A percentile compares a stretch with the other conserved stretches of the same genome.
These are phyloP conservation scores for Zaprionus obscuricornis DNA, from an alignment of 2,888 invertebrate species.

Conservation along the genomic window DNA sequence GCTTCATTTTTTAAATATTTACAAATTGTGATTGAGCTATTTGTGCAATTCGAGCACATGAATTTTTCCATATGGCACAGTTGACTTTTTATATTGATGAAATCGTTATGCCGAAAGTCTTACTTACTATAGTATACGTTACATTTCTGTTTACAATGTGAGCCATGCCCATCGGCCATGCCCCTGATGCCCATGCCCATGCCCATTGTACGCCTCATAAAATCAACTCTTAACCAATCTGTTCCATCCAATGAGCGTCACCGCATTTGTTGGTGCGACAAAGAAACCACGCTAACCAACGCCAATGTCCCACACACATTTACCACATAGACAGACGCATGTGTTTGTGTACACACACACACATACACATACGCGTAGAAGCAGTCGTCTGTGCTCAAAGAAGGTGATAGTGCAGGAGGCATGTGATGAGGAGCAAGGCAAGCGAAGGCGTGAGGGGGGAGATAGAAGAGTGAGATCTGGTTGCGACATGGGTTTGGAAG, in stretches of 20 bases:
- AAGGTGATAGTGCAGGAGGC: conserved; percentile 6
- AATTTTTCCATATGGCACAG: conserved; percentile 6
- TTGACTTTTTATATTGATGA: conserved; percentile 14
- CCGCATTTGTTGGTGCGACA: conserved; percentile 66
- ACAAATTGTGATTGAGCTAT: conserved; percentile 20
- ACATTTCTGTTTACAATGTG: neutral
- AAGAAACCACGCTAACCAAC: conserved; percentile 59
- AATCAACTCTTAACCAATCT: conserved; percentile 61
- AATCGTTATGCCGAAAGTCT: conserved; percentile 14
- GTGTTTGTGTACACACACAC: conserved; percentile 9
- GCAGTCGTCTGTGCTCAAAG: conserved; percentile 22
- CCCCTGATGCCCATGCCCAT: neutral
- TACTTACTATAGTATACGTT: neutral
- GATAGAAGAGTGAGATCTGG: neutral
- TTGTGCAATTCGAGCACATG: conserved; percentile 10
- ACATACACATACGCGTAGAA: conserved; percentile 24
- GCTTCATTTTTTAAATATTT: conserved; percentile 7
- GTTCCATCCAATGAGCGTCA: conserved; percentile 58
- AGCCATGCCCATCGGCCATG: neutral
- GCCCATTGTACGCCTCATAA: conserved; percentile 25
- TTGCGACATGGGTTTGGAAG: conserved; percentile 20
- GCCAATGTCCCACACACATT: conserved; percentile 27
- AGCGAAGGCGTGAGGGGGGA: neutral
- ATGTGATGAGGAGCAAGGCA: too few relatives aligned
- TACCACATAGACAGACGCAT: conserved; percentile 13